Evolutionary conservation across 2,888 invertebrate genomes (phyloP).

Genomic region (Ornithoptera alexandrae): DNA sequence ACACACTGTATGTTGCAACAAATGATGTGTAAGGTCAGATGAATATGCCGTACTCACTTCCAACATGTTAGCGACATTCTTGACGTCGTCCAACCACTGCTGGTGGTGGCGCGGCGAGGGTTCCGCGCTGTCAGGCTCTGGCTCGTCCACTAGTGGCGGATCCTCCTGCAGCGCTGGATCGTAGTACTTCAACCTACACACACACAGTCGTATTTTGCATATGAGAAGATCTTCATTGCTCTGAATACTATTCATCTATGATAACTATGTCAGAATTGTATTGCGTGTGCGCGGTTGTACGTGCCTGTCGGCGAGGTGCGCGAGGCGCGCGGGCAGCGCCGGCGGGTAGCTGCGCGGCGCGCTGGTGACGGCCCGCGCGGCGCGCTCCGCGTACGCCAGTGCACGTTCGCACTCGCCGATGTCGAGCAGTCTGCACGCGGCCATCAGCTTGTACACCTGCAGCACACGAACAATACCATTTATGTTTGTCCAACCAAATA

Average conservation of each 20-base stretch:
- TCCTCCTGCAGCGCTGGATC: conserved; percentile 76
- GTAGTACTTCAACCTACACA: conserved; percentile 84
- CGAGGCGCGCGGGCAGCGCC: conserved; percentile 58
- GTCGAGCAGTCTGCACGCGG: conserved; percentile 87
- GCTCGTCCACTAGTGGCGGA: conserved; percentile 49
- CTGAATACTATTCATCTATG: no score
- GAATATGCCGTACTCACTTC: conserved; percentile 32
- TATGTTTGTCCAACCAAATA: no score
- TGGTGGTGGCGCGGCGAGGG: conserved; percentile 54
- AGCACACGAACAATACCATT: no score
- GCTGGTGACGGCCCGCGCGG: conserved; percentile 83
- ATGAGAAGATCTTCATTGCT: no score
- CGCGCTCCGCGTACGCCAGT: conserved; percentile 90
- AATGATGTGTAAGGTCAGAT: no score
- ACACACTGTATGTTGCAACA: no score
- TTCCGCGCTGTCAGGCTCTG: conserved; percentile 50
- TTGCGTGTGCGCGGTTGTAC: neutral
- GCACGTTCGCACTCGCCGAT: conserved; percentile 89
- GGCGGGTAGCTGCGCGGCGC: conserved; percentile 75
- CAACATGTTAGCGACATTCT: conserved; percentile 42
- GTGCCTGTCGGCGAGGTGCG: conserved; percentile 42
- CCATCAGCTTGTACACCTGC: conserved; percentile 90
- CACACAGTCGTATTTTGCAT: conserved; percentile 40
- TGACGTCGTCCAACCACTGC: conserved; percentile 59
- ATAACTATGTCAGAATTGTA: no score